Evolutionary conservation across 2,888 invertebrate genomes (phyloP), one percentile per base, ranked within the genome.

Genomic region (Gasteruption jaculator): DNA sequence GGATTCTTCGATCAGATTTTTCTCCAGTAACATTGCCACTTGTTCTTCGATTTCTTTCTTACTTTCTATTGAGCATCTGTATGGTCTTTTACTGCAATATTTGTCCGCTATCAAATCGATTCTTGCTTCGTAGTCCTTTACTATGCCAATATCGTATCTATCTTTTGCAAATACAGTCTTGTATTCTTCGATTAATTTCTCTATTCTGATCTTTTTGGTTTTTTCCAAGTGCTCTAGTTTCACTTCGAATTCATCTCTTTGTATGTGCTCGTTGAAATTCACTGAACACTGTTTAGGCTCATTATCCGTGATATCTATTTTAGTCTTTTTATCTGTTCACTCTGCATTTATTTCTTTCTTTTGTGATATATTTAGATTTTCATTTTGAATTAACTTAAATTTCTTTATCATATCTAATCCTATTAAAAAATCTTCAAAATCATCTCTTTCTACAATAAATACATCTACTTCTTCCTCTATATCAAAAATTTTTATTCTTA

Each of bases 401-500:
- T 37, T 29, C 40, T 45, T 30, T 39, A 48, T 48, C 22, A 39
- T 35, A 26, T 48, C 48, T 21, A 50, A 21, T 10, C 50, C 48
- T 20, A 50, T 31, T 10, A 38, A 11, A 22, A 45, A 37, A 25
- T 40, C 45, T 16, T 38, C 14, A 10, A 36, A 39, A 30, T 38
- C 37, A 44, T 45, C 36, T 25, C 26, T 35, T 20, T 52, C 45
- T 20, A 50, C 26, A 15, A 52, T 37, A 24, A 34, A 50, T 22
- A 50, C 38, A 35, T 52, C 30, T 1, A 52, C 38, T 11, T 37
- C 15, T 47, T 54, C 25, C 34, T 51, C 53, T 34, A 46, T 50
- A 20, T 54, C 38, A 11, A 52, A 46, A 11, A 53, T 48, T 48
- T 50, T 52, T 40, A 47, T 35, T 32, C 52, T 50, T 34, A 53